Evolutionary conservation across 2,888 invertebrate genomes (phyloP).

Genomic region (Microplitis manilae): DNA sequence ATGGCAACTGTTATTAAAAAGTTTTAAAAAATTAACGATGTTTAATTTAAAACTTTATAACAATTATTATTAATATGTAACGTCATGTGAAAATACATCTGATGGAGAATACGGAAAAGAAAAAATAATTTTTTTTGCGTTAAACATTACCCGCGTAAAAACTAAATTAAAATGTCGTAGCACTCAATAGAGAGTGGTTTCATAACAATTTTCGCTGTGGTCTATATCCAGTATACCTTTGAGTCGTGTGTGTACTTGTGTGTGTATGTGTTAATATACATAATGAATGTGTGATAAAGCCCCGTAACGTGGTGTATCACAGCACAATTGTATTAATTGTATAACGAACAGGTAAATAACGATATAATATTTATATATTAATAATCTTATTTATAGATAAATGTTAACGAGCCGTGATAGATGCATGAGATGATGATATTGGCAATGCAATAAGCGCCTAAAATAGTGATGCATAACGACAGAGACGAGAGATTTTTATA

Average conservation of each 20-base stretch:
- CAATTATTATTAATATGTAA: neutral
- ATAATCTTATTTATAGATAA: conserved; percentile 67
- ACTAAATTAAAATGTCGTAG: conserved; percentile 8
- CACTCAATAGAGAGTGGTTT: conserved; percentile 12
- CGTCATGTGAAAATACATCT: neutral
- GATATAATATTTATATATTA: conserved; percentile 59
- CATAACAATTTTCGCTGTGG: neutral
- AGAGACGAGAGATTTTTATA: conserved; percentile 43
- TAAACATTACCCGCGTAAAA: conserved; percentile 2
- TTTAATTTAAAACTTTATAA: conserved; percentile 7
- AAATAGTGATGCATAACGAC: conserved; percentile 64
- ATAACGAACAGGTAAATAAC: conserved; percentile 49
- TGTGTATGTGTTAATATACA: conserved; percentile 43
- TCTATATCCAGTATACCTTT: conserved; percentile 32
- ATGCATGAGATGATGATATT: conserved; percentile 65
- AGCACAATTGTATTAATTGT: conserved; percentile 71
- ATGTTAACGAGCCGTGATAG: conserved; percentile 69
- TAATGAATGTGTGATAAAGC: conserved; percentile 68
- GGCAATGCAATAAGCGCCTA: conserved; percentile 64
- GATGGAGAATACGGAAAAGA: neutral
- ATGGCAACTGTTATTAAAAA: conserved; percentile 12
- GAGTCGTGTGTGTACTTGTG: conserved; percentile 20
- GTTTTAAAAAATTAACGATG: conserved; percentile 4
- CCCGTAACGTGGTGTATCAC: conserved; percentile 72
- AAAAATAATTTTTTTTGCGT: conserved; percentile 34